phyloP scores from a whole-genome alignment of 2,113 vertebrate species.

The Aphyosemion australe region DNA sequence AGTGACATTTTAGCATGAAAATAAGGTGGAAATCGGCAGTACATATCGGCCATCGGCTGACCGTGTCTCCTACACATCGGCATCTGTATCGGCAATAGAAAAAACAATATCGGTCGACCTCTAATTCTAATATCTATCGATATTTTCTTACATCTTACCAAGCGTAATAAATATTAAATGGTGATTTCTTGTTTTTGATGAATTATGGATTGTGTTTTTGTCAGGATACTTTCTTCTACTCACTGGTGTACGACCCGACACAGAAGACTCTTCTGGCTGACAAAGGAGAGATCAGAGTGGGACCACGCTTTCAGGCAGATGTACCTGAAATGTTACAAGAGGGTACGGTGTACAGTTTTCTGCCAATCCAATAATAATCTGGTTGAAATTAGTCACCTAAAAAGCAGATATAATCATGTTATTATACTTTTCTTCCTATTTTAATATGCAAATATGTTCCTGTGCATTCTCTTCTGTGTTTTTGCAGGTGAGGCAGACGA shows the following conservation, averaged over 20 bases:
- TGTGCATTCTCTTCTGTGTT: conserved; percentile 1
- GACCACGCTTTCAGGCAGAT: conserved; percentile 96
- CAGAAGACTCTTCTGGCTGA: conserved; percentile 95
- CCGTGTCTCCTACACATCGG: too few species aligned
- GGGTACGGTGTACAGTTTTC: conserved; percentile 59
- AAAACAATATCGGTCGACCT: too few species aligned
- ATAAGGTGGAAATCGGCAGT: too few species aligned
- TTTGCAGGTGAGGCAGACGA: conserved; percentile 89
- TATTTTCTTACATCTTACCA: too few species aligned
- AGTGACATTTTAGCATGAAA: too few species aligned
- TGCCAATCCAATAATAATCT: background rate
- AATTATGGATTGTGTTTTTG: conserved; percentile 11
- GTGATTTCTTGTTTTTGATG: background rate
- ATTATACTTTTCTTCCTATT: too few species aligned
- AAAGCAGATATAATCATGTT: too few species aligned
- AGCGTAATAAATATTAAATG: too few species aligned
- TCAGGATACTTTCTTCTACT: conserved; percentile 98
- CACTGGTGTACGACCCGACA: conserved; percentile 95
- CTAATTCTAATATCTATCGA: too few species aligned
- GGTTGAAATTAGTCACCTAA: background rate
- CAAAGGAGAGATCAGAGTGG: conserved; percentile 97
- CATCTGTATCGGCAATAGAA: too few species aligned
- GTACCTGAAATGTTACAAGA: conserved; percentile 95
- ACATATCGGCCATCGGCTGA: too few species aligned
- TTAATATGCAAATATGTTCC: too few species aligned